Base-by-base conservation (phyloP, 2,113 vertebrate genomes). In the Argyrosomus japonicus region DNA sequence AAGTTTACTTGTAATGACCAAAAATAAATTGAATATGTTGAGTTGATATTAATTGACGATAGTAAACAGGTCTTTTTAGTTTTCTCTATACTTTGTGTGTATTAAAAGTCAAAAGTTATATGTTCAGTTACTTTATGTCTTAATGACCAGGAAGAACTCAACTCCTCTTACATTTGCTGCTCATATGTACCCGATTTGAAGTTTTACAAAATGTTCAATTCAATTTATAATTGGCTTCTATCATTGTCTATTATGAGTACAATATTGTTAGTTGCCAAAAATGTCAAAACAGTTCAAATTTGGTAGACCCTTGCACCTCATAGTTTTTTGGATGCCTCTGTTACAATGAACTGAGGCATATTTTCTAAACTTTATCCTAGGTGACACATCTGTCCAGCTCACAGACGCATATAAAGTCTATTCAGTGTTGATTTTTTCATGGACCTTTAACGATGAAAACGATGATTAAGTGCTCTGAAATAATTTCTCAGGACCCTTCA, bases 401-500 rank as follows among this genome's bases (percentile, higher is more conserved):
- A 67, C 40, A 70, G n/a, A 82, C 56, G 29, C 17, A 67, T 67
- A 45, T 75, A 19, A 73, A 45, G 23, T 88, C 74, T 73, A 57
- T 84, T 91, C 62, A 78, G 23, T 8, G 43, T 68, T 79, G 6
- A 75, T 63, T 79, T 81, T 77, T 87, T 86, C 78, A 88, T 81
- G 68, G 82, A 25, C 68, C 36, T 77, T 77, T 85, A 86, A 84
- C 21, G 68, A 80, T 88, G 50, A 89, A 92, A 91, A 88, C 36
- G 47, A 87, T 85, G 87, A 93, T 90, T 64, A 90, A 88, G 81
- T 25, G 50, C 72, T 77, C 63, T 78, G 57, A 84, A 86, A 85
- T 76, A 18, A 87, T 88, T 94, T 94, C 93, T 93, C 93, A 93
- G 90, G 91, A 91, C 92, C 91, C 89, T 82, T 89, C 48, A 78